Evolutionary conservation across 2,888 invertebrate genomes (phyloP).

Genomic region (Lochmaea crataegi): DNA sequence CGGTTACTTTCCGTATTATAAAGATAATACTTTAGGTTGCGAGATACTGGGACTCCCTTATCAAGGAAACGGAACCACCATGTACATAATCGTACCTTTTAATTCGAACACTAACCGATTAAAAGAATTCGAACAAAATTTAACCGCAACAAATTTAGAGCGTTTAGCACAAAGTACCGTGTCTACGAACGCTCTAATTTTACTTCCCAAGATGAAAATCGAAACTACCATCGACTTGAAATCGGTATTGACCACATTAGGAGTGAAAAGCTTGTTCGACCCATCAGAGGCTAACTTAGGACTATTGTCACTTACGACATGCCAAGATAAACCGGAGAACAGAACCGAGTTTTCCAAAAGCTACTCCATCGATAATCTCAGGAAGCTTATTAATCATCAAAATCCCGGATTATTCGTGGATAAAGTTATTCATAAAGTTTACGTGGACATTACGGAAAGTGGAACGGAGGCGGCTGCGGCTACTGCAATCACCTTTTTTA

Average conservation of each 20-base stretch:
- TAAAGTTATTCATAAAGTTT: conserved; percentile 75
- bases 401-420: conserved; percentile 75
- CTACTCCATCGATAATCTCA: conserved; percentile 56
- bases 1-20: conserved; percentile 71
- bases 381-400: conserved; percentile 58
- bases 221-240: conserved; percentile 71
- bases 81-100: conserved; percentile 76
- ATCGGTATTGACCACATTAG: conserved; percentile 69
- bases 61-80: conserved; percentile 72
- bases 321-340: conserved; percentile 40
- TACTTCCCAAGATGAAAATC: conserved; percentile 80
- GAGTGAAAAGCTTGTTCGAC: conserved; percentile 73
- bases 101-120: conserved; percentile 66
- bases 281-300: conserved; percentile 74
- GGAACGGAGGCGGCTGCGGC: conserved; percentile 80
- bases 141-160: conserved; percentile 68
- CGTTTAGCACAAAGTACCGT: conserved; percentile 66
- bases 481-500: conserved; percentile 70
- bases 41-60: conserved; percentile 79
- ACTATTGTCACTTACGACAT: conserved; percentile 67
- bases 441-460: conserved; percentile 73
- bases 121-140: conserved; percentile 64
- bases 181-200: conserved; percentile 68
- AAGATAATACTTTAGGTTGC: conserved; percentile 67
- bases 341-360: conserved; percentile 31